These are phyloP conservation scores for Mechanitis mazaeus DNA, from an alignment of 2,888 invertebrate genomes.

Conservation along the genomic window DNA sequence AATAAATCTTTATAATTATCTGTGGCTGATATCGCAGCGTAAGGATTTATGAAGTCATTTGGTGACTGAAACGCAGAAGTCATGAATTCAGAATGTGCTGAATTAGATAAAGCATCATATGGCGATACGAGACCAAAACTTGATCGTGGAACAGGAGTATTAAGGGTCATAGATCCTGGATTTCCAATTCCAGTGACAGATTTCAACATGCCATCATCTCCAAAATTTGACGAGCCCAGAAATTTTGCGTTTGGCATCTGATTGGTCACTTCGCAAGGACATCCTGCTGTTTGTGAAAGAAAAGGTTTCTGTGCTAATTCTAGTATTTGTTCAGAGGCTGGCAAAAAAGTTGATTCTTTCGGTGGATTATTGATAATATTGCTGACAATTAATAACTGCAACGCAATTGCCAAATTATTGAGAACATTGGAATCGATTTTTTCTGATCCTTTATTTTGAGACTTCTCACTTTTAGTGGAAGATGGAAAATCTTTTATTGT, in stretches of 20 bases:
- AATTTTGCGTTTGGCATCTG: constrained; percentile 37
- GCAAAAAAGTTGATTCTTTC: constrained; percentile 22
- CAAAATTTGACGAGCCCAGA: constrained; percentile 37
- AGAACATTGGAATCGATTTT: constrained; percentile 48
- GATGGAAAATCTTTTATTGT: constrained; percentile 1
- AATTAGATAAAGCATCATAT: constrained; percentile 32
- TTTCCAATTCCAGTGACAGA: constrained; percentile 24
- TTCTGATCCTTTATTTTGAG: constrained; percentile 10
- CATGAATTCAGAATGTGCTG: constrained; percentile 14
- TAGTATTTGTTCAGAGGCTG: constrained; percentile 18
- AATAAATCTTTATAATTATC: constrained; percentile 44
- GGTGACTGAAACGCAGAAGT: constrained; percentile 32
- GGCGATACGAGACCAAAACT: constrained; percentile 33
- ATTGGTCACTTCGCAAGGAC: constrained; percentile 28
- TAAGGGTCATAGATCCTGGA: constrained; percentile 21
- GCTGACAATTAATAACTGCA: constrained; percentile 56
- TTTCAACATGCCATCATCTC: constrained; percentile 25
- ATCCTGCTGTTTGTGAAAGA: constrained; percentile 2
- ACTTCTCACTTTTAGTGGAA: background rate
- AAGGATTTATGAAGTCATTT: constrained; percentile 51
- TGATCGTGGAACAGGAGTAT: constrained; percentile 25
- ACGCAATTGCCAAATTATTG: constrained; percentile 61
- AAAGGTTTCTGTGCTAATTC: constrained; percentile 7
- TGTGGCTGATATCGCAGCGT: constrained; percentile 41
- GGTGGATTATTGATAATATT: constrained; percentile 50